Evolutionary conservation across 1,140 invertebrate genomes (phyloP).

Genomic region (Drosophila rhopaloa): DNA sequence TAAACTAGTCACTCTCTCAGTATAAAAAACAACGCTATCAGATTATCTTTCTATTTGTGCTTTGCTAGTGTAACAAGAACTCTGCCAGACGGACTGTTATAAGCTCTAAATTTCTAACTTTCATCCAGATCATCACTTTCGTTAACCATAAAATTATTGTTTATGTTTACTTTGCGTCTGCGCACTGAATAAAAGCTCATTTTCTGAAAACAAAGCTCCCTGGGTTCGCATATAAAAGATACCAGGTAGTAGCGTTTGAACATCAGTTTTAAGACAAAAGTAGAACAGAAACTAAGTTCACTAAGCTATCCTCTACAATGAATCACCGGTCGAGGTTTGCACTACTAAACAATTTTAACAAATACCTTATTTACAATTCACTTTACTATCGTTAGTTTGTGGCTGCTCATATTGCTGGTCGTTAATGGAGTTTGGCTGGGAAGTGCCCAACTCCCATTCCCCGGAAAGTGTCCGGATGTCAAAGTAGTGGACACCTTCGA

Average conservation of each 20-base stretch:
- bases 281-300: constrained; percentile 13
- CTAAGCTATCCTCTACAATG: constrained; percentile 4
- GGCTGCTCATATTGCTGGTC: constrained; percentile 38
- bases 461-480: constrained; percentile 88
- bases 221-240: constrained; percentile 52
- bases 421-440: constrained; percentile 21
- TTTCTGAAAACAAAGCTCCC: constrained; percentile 49
- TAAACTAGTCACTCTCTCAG: too few relatives aligned
- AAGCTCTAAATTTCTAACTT: background rate
- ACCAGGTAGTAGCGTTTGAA: constrained; percentile 38
- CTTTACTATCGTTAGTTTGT: constrained; percentile 28
- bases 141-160: constrained; percentile 13
- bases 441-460: constrained; percentile 87
- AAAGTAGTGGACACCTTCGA: constrained; percentile 87
- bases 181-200: constrained; percentile 45
- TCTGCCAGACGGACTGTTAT: background rate
- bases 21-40: constrained; percentile 14
- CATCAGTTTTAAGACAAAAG: constrained; percentile 49
- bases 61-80: constrained; percentile 50
- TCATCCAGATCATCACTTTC: constrained; percentile 31
- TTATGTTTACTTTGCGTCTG: constrained; percentile 34
- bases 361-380: background rate
- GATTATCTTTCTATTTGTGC: constrained; percentile 27
- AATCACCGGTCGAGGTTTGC: constrained; percentile 23
- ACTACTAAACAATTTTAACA: background rate